Evolutionary conservation across 2,797 vertebrate genomes (phyloP).

Genomic region (Crocodylus rhombifer): DNA sequence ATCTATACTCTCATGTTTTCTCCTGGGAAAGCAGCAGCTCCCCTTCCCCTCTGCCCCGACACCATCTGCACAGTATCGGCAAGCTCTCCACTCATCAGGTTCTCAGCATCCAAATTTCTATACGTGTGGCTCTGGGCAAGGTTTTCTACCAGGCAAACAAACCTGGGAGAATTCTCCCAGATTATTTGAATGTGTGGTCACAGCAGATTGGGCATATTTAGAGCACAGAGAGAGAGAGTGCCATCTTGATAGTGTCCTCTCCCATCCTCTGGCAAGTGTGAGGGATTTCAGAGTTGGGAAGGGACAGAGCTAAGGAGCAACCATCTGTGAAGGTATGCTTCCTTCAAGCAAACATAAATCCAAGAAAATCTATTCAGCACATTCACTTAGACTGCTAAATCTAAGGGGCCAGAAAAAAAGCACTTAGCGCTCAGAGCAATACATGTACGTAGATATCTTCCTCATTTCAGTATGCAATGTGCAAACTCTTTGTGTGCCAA

Average conservation of each 20-base stretch:
- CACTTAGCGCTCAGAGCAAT: rapidly evolving
- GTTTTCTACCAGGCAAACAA: no score
- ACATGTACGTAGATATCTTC: neutral
- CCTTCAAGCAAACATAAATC: neutral
- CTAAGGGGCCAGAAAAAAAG: neutral
- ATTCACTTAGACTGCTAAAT: neutral
- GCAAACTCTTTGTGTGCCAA: neutral
- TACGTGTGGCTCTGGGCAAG: no score
- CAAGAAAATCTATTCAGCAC: neutral
- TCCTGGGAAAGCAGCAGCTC: no score
- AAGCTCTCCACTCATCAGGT: no score
- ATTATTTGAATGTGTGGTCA: no score
- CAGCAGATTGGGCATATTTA: neutral
- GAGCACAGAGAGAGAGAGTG: neutral
- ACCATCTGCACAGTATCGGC: no score
- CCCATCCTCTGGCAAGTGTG: neutral
- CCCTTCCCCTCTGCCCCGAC: neutral
- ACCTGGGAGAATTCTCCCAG: no score
- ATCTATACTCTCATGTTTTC: no score
- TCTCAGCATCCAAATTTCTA: no score
- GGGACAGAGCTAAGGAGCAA: neutral
- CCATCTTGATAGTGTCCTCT: neutral
- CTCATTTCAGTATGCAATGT: rapidly evolving
- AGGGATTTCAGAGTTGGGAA: neutral
- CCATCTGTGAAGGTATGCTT: neutral